A percentile compares a stretch with the other conserved stretches of the same genome.
These are phyloP conservation scores for Myiopsitta monachus DNA, from an alignment of 2,113 vertebrate genomes.

Conservation along the genomic window DNA sequence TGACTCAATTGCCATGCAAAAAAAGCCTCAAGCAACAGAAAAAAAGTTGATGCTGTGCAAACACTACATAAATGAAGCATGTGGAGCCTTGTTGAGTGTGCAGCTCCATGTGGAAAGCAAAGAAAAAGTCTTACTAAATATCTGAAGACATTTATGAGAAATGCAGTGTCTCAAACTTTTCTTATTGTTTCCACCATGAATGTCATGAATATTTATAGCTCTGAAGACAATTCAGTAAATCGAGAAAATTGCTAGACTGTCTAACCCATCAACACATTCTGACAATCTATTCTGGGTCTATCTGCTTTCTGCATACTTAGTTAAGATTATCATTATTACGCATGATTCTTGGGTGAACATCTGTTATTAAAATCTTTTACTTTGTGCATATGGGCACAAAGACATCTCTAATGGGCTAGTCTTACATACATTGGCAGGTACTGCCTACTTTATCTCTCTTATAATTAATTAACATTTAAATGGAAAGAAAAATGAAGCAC, in stretches of 20 bases:
- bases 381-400: background rate
- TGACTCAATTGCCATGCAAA: background rate
- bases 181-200: background rate
- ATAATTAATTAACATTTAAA: background rate
- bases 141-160: background rate
- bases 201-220: slow-evolving; percentile 56
- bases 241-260: slow-evolving; percentile 35
- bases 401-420: background rate
- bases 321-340: slow-evolving; percentile 19
- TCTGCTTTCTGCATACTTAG: background rate
- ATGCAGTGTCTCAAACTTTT: background rate
- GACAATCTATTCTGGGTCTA: slow-evolving; percentile 3
- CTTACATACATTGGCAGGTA: background rate
- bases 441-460: background rate
- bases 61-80: background rate
- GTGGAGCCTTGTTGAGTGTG: background rate
- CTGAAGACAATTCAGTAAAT: slow-evolving; percentile 32
- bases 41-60: background rate
- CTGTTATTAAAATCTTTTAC: slow-evolving; percentile 40
- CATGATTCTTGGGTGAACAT: background rate
- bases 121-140: background rate
- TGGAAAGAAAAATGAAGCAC: background rate
- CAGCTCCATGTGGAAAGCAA: background rate
- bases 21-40: background rate
- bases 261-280: slow-evolving; percentile 12